Conservation (phyloP, 1,140 invertebrate species). For the Rhysida immarginata region DNA sequence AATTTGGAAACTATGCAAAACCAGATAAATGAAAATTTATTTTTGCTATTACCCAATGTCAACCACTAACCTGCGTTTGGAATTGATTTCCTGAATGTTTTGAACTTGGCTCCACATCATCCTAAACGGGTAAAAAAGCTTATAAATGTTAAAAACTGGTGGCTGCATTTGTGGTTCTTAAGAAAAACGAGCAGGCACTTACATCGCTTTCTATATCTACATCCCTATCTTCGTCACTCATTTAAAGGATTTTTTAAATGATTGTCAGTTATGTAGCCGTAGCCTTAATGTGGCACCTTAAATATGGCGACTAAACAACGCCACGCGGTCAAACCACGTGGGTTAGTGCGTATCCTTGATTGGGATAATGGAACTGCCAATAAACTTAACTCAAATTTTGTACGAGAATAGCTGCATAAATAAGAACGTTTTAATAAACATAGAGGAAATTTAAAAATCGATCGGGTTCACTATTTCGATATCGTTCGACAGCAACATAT, state of each 20-base stretch:
- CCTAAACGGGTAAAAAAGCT: constrained; percentile 11
- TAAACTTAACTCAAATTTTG: too few relatives aligned
- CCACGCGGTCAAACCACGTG: constrained; percentile 20
- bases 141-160: neutral
- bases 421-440: too few relatives aligned
- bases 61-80: constrained; percentile 23
- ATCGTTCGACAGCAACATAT: too few relatives aligned
- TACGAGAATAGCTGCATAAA: too few relatives aligned
- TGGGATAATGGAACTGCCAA: too few relatives aligned
- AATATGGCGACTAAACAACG: constrained; percentile 28
- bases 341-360: too few relatives aligned
- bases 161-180: constrained; percentile 6
- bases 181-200: constrained; percentile 27
- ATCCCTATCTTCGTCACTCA: constrained; percentile 81
- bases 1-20: too few relatives aligned
- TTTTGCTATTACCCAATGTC: too few relatives aligned
- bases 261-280: neutral
- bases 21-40: too few relatives aligned
- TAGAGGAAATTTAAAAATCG: too few relatives aligned
- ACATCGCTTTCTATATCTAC: constrained; percentile 87
- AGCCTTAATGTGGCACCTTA: neutral
- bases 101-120: constrained; percentile 17
- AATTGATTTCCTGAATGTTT: constrained; percentile 19
- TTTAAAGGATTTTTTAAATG: constrained; percentile 23
- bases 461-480: too few relatives aligned